Base-by-base conservation (phyloP, 2,888 invertebrate genomes). In the Eudasyphora cyanicolor region DNA sequence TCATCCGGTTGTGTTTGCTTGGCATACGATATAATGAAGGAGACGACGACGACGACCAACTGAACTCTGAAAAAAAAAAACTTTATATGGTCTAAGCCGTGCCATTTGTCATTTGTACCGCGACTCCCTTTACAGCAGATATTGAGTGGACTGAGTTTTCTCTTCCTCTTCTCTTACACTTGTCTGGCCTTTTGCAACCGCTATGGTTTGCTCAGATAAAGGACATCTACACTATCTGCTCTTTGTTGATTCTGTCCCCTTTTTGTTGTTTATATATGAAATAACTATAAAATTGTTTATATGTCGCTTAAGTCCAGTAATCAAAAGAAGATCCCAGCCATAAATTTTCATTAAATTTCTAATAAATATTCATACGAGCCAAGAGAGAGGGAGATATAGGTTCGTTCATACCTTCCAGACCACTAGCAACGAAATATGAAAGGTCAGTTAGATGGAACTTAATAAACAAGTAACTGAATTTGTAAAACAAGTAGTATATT, bases 261-360 rank as follows among this genome's bases (percentile, higher is more conserved):
- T 45, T 38, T 10, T 8, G 12, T n/a, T 12, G 45, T 1, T n/a
- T n/a, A 45, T 45, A 32, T 24, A 60, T 7, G 29, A 60, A 60
- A 29, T 29, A 45, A 21, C 51, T 60, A 29, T 60, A 60, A 60
- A 60, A 29, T 60, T 60, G n/a, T 49, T 60, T 60, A 60, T 60
- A 60, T 29, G 60, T 5, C 60, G n/a, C 29, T 17, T 29, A 60
- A 29, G 29, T 0, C 60, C n/a, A 29, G 60, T 60, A 60, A 60
- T 60, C 60, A 60, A 60, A 60, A 60, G 60, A 29, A 29, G 29
- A 60, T 60, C 27, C 27, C 29, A 2, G 60, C n/a, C 32, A n/a
- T 60, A 60, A 17, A 60, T 60, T 60, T 60, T 60, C 29, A 60
- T 60, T 60, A 29, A 60, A 29, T 60, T 27, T 27, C 29, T 8